Base-by-base conservation (phyloP, 2,797 vertebrate genomes). In the Buphagus erythrorhynchus region DNA sequence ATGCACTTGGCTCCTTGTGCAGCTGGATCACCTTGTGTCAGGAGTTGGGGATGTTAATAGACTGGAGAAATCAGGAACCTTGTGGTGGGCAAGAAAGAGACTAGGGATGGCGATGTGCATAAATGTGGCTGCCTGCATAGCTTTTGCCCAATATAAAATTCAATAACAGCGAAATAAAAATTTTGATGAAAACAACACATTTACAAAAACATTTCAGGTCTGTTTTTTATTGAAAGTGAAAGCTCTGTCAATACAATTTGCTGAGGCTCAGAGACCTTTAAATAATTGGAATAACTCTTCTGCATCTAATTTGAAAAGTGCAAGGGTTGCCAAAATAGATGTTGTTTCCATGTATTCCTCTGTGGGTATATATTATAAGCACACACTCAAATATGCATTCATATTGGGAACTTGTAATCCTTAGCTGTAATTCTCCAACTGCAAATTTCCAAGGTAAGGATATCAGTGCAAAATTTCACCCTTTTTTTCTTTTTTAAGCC, bases 231-330 rank as follows among this genome's bases (percentile, higher is more conserved):
- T 92, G 77, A 90, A 95, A 92, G 42, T 1, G 86, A 94, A 95
- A 79, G 88, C 80, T 92, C 80, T 92, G 93, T 95, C 95, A 93
- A 94, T 96, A 90, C 52, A 90, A 93, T 91, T 91, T 93, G 69
- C 91, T 95, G 92, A 96, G 77, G 73, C 80, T 79, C 48, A 9
- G 67, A 93, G 69, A 90, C 84, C 77, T 92, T 95, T 92, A 92
- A 92, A 96, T 85, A 92, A 94, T 94, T 93, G 93, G 88, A 93
- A 84, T 86, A 95, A 94, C 74, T 96, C 84, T 66, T 83, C 75
- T 95, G 87, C 86, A 95, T 90, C 90, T 96, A 86, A 96, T 95
- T 84, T 91, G 61, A 75, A 88, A 96, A 93, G 83, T 93, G 94
- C 93, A 92, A 45, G 73, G 54, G 55, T 85, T 94, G 93, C 77